Evolutionary conservation across 2,113 vertebrate species (phyloP).

Genomic region (Patagioenas fasciata): DNA sequence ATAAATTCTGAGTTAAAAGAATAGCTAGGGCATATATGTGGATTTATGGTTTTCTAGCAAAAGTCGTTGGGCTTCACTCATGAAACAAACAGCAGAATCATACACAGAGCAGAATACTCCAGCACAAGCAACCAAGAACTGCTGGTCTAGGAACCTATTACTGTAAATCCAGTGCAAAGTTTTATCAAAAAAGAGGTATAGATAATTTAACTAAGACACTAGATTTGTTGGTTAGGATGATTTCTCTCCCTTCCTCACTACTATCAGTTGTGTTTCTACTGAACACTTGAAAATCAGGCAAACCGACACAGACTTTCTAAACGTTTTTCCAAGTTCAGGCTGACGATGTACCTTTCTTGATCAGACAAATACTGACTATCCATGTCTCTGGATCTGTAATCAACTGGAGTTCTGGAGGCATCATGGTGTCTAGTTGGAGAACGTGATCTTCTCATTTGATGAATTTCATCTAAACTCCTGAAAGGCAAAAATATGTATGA

Average conservation of each 20-base stretch:
- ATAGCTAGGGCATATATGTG: background rate
- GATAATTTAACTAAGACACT: background rate
- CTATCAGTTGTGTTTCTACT: background rate
- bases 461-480: conserved; percentile 99
- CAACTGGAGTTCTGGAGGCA: conserved; percentile 85
- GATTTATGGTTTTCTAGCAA: background rate
- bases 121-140: background rate
- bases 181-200: background rate
- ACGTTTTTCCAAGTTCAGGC: background rate
- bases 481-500: conserved; percentile 18
- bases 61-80: background rate
- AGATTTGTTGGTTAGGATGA: background rate
- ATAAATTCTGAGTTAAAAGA: background rate
- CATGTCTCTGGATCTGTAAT: conserved; percentile 85
- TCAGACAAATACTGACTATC: conserved; percentile 94
- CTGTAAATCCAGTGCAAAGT: background rate
- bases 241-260: background rate
- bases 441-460: conserved; percentile 90
- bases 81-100: background rate
- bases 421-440: conserved; percentile 92
- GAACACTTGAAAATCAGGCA: background rate
- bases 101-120: background rate
- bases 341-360: conserved; percentile 92
- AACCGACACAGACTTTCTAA: background rate
- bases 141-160: background rate